Base-by-base conservation (phyloP, 1,140 invertebrate genomes). In the Gryllus bimaculatus region DNA sequence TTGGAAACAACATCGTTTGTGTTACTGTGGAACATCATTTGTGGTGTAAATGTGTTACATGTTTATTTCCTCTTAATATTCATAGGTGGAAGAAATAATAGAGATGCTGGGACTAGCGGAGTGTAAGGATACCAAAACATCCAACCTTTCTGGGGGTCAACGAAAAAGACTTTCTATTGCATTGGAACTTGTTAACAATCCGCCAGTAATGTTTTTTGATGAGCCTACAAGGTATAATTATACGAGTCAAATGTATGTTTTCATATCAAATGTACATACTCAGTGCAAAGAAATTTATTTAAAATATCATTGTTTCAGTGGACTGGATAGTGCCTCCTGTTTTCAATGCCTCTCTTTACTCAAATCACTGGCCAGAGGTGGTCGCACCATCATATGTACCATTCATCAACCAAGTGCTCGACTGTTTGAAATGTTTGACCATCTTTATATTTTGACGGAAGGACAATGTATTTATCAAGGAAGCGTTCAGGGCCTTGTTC, bases 151-250 rank as follows among this genome's bases (percentile, higher is more conserved):
- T 26, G 97, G 97, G 8, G 97, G 97, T 0, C 96, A 98, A 87
- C 89, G 94, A 78, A 98, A 98, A 85, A 89, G 97, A 77, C 86
- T 98, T 73, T 96, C 96, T 4, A 97, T 98, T 82, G 96, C 93
- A 78, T 85, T 94, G 83, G 93, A 95, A 85, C 87, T 95, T 82
- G 93, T 95, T 26, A 94, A 94, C 84, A 94, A 98, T 87, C 97
- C 97, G 13, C 96, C 96, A 73, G 92, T 98, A 39, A 96, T 99
- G 93, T 98, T 98, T 86, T 97, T 98, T 84, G 97, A 99, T 84
- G 97, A 99, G 84, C 96, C 97, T 4, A 98, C 96, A n/a, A 97
- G 79, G 79, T 79, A 26, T 47, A 47, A 39, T 39, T 39, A 39
- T 5, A 5, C 26, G 26, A 39, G 26, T 39, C 26, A 39, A 39